Conservation (phyloP, 2,888 invertebrate species). For the Augochlorella aurata region DNA sequence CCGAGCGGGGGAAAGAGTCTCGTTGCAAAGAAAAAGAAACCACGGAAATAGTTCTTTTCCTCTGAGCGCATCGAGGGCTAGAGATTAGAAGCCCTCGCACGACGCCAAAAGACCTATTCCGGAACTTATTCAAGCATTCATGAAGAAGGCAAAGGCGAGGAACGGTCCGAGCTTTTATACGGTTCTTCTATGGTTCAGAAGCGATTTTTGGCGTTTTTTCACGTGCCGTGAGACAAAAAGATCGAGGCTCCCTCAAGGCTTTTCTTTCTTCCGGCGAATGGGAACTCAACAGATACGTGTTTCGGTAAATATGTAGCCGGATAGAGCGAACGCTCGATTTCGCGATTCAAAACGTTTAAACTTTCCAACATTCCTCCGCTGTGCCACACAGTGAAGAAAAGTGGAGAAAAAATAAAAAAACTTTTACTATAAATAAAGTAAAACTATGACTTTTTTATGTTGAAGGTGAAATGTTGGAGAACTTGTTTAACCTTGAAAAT, state of each 20-base stretch:
- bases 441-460: too few species aligned
- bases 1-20: slow-evolving; percentile 34
- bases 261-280: background rate
- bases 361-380: background rate
- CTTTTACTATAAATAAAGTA: too few species aligned
- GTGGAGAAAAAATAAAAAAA: too few species aligned
- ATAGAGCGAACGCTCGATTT: background rate
- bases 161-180: slow-evolving; percentile 24
- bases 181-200: slow-evolving; percentile 14
- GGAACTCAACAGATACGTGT: background rate
- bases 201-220: slow-evolving; percentile 31
- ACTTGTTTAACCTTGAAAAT: too few species aligned
- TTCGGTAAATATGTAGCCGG: background rate
- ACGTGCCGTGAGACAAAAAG: slow-evolving; percentile 11
- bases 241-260: background rate
- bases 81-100: slow-evolving; percentile 47
- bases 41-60: slow-evolving; percentile 54
- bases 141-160: slow-evolving; percentile 1
- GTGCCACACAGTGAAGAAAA: too few species aligned
- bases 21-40: slow-evolving; percentile 51
- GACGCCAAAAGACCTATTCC: slow-evolving; percentile 35
- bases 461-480: too few species aligned
- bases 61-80: slow-evolving; percentile 44
- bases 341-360: background rate
- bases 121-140: slow-evolving; percentile 47